These are phyloP conservation scores for Octonoba sinensis DNA, from an alignment of 2,888 invertebrate species.

Conservation along the genomic window DNA sequence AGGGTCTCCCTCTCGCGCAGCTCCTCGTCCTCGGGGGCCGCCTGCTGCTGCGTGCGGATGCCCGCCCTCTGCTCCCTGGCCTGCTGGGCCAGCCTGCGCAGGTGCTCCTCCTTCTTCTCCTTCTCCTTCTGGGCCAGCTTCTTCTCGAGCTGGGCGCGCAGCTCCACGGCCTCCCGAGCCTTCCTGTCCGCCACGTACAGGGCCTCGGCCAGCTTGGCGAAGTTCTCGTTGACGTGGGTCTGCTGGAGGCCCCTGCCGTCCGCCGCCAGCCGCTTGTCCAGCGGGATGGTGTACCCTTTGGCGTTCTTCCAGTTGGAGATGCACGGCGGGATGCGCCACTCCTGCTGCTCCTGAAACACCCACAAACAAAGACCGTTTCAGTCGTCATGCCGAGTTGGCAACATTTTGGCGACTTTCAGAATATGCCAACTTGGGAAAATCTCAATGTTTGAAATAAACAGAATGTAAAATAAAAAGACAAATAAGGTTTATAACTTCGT, in stretches of 20 bases:
- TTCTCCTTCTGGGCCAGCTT: conserved; percentile 97
- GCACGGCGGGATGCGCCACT: conserved; percentile 99
- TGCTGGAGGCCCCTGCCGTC: conserved; percentile 97
- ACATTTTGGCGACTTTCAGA: too few species aligned
- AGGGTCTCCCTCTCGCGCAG: conserved; percentile 87
- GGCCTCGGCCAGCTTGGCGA: conserved; percentile 97
- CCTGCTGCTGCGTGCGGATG: conserved; percentile 74
- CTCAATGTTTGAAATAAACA: too few species aligned
- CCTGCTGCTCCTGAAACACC: conserved; percentile 88
- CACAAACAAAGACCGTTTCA: too few species aligned
- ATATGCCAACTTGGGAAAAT: too few species aligned
- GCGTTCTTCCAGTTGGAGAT: conserved; percentile 99
- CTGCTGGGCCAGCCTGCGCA: conserved; percentile 91
- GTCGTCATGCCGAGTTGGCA: too few species aligned
- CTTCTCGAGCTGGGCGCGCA: conserved; percentile 94
- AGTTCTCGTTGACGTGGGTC: conserved; percentile 98
- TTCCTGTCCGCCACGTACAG: conserved; percentile 97
- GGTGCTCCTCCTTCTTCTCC: conserved; percentile 95
- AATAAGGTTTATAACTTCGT: too few species aligned
- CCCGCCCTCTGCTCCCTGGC: conserved; percentile 96
- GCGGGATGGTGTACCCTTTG: conserved; percentile 94
- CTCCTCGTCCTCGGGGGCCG: conserved; percentile 71
- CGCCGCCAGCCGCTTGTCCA: conserved; percentile 97
- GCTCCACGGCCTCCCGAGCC: conserved; percentile 97
- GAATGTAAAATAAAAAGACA: too few species aligned